These are phyloP conservation scores for Melangyna quadrimaculata DNA, from an alignment of 2,888 invertebrate species.

Conservation along the genomic window DNA sequence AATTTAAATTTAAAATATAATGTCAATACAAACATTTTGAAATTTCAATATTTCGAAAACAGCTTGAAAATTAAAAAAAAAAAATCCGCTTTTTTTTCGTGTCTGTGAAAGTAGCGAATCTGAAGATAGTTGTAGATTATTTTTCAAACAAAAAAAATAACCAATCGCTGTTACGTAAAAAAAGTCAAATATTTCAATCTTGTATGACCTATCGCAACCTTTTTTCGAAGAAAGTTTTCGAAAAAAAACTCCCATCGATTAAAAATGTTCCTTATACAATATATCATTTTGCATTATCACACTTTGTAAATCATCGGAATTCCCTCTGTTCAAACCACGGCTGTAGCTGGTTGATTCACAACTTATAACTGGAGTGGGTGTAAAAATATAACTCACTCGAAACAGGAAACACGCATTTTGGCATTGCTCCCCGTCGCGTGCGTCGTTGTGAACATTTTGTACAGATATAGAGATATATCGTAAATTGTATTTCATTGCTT, in stretches of 20 bases:
- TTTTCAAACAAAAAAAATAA: too few species aligned
- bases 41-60: too few species aligned
- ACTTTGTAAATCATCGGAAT: background rate
- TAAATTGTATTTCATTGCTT: background rate
- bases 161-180: too few species aligned
- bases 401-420: slow-evolving; percentile 22
- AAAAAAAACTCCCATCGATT: background rate
- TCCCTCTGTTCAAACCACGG: background rate
- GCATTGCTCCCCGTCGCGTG: background rate
- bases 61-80: too few species aligned
- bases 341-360: slow-evolving; percentile 15
- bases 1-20: too few species aligned
- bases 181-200: too few species aligned
- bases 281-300: background rate
- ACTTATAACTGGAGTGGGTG: slow-evolving; percentile 22
- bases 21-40: too few species aligned
- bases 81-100: too few species aligned
- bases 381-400: background rate
- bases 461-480: background rate
- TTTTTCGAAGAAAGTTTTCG: background rate
- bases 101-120: too few species aligned
- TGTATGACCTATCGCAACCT: too few species aligned
- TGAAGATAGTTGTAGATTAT: too few species aligned
- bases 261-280: background rate
- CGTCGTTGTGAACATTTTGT: background rate